Conservation (phyloP, 53 echinoderm and acorn worm genomes). For the Glandiceps talaboti region DNA sequence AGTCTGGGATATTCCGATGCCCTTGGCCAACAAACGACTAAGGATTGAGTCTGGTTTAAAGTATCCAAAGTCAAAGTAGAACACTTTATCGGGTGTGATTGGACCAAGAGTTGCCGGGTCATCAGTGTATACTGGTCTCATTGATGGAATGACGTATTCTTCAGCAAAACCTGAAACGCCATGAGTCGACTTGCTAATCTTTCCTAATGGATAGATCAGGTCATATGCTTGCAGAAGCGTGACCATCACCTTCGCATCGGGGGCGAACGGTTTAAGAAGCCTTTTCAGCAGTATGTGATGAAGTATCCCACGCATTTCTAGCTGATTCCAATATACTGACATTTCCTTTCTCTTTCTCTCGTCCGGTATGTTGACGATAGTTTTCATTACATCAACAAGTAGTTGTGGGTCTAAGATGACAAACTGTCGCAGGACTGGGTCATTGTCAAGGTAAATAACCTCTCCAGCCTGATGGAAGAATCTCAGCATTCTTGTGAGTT, state of each 20-base stretch:
- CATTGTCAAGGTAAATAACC: slow-evolving; percentile 14
- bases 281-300: neutral
- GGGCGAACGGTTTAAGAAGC: neutral
- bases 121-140: neutral
- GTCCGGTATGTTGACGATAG: slow-evolving; percentile 6
- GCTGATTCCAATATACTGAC: neutral
- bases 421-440: slow-evolving; percentile 20
- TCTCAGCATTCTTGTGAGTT: neutral
- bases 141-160: neutral
- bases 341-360: neutral
- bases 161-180: neutral
- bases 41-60: slow-evolving; percentile 14
- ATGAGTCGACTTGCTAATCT: neutral
- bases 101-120: neutral
- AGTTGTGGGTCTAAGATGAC: slow-evolving; percentile 18
- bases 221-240: neutral
- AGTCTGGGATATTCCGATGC: neutral
- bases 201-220: neutral
- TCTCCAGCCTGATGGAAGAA: neutral
- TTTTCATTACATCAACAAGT: slow-evolving; percentile 25
- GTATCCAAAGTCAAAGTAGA: slow-evolving; percentile 36
- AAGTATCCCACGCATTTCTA: neutral
- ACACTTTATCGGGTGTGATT: neutral
- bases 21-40: slow-evolving; percentile 22
- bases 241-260: neutral